phyloP scores from a whole-genome alignment of 2,888 invertebrate species.

The Leucophenga montana region DNA sequence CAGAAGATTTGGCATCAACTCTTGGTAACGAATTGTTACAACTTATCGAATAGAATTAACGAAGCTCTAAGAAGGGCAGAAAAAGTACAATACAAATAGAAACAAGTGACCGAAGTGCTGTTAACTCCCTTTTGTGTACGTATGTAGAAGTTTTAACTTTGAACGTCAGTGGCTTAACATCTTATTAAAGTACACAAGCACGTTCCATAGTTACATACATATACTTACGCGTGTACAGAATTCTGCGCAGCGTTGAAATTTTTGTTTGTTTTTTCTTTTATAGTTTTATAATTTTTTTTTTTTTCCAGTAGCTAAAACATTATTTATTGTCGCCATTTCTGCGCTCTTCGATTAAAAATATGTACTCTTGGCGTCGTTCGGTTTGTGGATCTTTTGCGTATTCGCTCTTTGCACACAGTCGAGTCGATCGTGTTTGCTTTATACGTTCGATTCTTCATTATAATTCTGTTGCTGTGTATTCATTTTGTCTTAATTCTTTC shows the following conservation, averaged over 20 bases:
- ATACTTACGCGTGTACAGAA: constrained; percentile 24
- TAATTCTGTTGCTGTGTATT: too few relatives aligned
- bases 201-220: constrained; percentile 51
- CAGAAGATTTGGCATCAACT: too few relatives aligned
- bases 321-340: constrained; percentile 38
- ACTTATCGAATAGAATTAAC: too few relatives aligned
- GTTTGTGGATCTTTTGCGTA: constrained; percentile 6
- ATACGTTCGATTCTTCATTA: constrained; percentile 27
- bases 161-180: constrained; percentile 33
- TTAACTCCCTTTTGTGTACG: neutral
- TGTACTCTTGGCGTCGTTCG: neutral
- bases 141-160: neutral
- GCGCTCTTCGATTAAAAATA: constrained; percentile 6
- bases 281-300: constrained; percentile 54
- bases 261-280: constrained; percentile 51
- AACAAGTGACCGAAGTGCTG: too few relatives aligned
- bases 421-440: too few relatives aligned
- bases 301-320: constrained; percentile 37
- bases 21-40: too few relatives aligned
- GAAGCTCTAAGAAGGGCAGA: too few relatives aligned
- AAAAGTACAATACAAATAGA: too few relatives aligned
- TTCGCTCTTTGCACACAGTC: too few relatives aligned
- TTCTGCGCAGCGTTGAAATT: constrained; percentile 35
- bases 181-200: constrained; percentile 60
- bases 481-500: constrained; percentile 33